Conservation (phyloP, 1,140 invertebrate species). For the Fopius arisanus region DNA sequence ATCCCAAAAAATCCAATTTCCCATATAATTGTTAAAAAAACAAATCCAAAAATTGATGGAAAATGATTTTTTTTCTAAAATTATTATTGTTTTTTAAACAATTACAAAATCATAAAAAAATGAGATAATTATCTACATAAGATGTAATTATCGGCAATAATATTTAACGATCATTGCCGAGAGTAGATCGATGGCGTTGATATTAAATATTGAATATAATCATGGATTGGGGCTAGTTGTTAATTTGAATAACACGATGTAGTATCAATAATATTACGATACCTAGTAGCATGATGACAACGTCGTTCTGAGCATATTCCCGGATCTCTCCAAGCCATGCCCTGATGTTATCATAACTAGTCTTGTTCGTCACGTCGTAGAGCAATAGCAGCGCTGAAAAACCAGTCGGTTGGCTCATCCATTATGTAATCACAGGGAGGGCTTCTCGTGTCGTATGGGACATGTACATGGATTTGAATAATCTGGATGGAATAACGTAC, state of each 20-base stretch:
- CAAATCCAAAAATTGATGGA: not conserved
- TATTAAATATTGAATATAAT: too few relatives aligned
- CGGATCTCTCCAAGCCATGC: conserved; percentile 88
- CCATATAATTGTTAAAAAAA: not conserved
- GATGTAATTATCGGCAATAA: too few relatives aligned
- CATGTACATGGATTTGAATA: not conserved
- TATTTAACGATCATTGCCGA: too few relatives aligned
- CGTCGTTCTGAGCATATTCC: conserved; percentile 85
- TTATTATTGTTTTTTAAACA: too few relatives aligned
- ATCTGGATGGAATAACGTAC: not conserved
- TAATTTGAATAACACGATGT: not conserved
- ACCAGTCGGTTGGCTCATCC: conserved; percentile 29
- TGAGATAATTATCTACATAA: too few relatives aligned
- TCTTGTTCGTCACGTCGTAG: conserved; percentile 92
- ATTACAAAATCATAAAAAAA: too few relatives aligned
- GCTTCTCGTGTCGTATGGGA: not conserved
- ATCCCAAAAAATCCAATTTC: too few relatives aligned
- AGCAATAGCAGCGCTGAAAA: conserved; percentile 83
- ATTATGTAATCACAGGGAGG: conserved; percentile 34
- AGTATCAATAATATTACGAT: conserved; percentile 33
- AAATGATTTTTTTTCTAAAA: too few relatives aligned
- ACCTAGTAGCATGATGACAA: conserved; percentile 90
- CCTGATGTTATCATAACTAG: conserved; percentile 87
- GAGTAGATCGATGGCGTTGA: too few relatives aligned
- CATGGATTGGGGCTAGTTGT: too few relatives aligned